Evolutionary conservation across 2,797 vertebrate species (phyloP), one percentile per base, ranked within the genome.

Genomic region (Glossophaga mutica): DNA sequence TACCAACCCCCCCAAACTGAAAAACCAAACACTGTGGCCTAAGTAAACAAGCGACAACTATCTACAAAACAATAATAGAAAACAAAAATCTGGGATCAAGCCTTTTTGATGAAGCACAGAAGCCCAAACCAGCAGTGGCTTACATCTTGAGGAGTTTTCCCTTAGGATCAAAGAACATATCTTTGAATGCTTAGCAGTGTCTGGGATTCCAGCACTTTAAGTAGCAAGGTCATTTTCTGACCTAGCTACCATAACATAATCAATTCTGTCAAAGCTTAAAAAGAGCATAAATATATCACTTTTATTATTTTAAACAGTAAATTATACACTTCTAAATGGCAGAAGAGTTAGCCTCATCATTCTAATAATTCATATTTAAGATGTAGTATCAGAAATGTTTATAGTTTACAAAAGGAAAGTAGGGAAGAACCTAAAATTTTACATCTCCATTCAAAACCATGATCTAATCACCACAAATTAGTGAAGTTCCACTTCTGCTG

Each of bases 191-290:
- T 87, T 42, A 91, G 46, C 37, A 87, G 79, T 74, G 59, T 74
- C 90, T 86, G 55, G 48, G 74, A 92, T 94, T 88, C n/a, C 50
- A 95, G 57, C 12, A 59, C 44, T 97, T 92, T 77, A 34, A 97
- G 87, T 37, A 97, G 92, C 79, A 96, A 95, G 87, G 82, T 94
- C 88, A 92, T 70, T 94, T 93, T 93, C 85, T 93, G 91, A 90
- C 42, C 52, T 93, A 76, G 39, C 67, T 95, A 81, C 62, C 11
- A 0, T 22, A 67, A 29, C 57, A 91, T 88, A 95, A 94, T 95
- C 79, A 95, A 93, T 94, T 91, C 68, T 3, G 5, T 62, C 59
- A 93, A 76, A 84, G 34, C 37, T 89, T 95, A 91, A 84, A 85
- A 93, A 73, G 48, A 70, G 16, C 11, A 89, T 42, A 52, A 92